These are phyloP conservation scores for Ametastegia equiseti DNA, from an alignment of 2,888 invertebrate species.

Conservation along the genomic window DNA sequence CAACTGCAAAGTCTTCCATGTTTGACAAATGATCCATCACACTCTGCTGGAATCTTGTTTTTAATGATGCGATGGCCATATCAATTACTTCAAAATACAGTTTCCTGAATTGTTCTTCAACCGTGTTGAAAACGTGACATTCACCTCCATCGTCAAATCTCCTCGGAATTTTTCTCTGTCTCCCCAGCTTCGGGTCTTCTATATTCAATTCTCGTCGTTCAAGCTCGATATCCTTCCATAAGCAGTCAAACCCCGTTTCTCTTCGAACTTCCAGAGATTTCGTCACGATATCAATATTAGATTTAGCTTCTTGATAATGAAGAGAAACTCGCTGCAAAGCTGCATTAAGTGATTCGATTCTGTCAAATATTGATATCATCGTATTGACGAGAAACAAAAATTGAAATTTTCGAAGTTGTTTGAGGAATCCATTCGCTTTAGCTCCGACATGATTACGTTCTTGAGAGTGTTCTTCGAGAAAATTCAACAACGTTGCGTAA, in stretches of 20 bases:
- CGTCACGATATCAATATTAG: no score
- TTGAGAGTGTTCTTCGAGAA: background rate
- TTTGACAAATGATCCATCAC: conserved; percentile 29
- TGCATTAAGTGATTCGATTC: conserved; percentile 46
- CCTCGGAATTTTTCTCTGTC: conserved; percentile 37
- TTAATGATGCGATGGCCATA: conserved; percentile 27
- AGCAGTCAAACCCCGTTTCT: conserved; percentile 35
- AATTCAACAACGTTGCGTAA: conserved; percentile 28
- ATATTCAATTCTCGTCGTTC: no score
- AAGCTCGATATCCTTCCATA: conserved; percentile 26
- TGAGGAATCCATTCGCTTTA: conserved; percentile 33
- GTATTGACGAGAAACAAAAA: conserved; percentile 19
- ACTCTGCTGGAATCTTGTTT: conserved; percentile 25
- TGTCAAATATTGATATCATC: conserved; percentile 44
- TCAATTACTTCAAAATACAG: conserved; percentile 47
- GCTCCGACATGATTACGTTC: background rate
- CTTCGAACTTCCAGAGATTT: background rate
- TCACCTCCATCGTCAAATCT: conserved; percentile 27
- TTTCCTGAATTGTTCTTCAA: conserved; percentile 35
- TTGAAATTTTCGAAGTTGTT: conserved; percentile 7
- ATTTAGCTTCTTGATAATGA: conserved; percentile 39
- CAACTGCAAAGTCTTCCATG: conserved; percentile 37
- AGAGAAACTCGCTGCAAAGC: conserved; percentile 24
- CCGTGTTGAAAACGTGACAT: conserved; percentile 34
- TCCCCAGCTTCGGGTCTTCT: conserved; percentile 1